These are phyloP conservation scores for Isurus oxyrinchus DNA, from an alignment of 2,113 vertebrate species.

Conservation along the genomic window DNA sequence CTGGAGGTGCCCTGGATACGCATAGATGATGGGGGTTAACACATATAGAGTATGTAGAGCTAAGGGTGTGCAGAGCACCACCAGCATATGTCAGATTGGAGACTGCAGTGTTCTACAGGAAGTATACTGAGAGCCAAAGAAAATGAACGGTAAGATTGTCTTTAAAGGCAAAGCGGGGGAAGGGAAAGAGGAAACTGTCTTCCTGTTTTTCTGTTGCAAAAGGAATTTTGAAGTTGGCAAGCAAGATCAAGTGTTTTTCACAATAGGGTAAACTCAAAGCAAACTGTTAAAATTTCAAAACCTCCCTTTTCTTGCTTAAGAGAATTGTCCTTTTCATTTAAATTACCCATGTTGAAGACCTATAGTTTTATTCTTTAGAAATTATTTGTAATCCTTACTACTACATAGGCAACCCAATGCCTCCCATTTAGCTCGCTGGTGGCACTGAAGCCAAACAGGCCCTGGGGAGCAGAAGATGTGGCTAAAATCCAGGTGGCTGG, in stretches of 20 bases:
- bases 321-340: neutral
- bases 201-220: constrained; percentile 35
- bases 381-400: neutral
- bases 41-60: neutral
- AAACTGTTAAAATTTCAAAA: neutral
- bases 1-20: neutral
- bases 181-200: constrained; percentile 15
- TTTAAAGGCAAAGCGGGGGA: constrained; percentile 27
- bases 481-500: neutral
- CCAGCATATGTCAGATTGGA: neutral
- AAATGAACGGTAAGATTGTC: neutral
- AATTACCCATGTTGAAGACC: neutral
- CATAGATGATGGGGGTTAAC: neutral
- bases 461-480: neutral
- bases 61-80: neutral
- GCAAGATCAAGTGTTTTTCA: neutral
- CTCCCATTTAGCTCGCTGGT: neutral
- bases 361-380: neutral
- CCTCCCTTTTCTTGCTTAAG: neutral
- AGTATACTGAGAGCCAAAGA: neutral
- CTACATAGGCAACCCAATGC: neutral
- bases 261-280: neutral
- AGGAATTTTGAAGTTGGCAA: neutral
- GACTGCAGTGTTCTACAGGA: neutral
- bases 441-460: neutral